These are phyloP conservation scores for Neocrepidodera transversa DNA, from an alignment of 2,888 invertebrate species.

Conservation along the genomic window DNA sequence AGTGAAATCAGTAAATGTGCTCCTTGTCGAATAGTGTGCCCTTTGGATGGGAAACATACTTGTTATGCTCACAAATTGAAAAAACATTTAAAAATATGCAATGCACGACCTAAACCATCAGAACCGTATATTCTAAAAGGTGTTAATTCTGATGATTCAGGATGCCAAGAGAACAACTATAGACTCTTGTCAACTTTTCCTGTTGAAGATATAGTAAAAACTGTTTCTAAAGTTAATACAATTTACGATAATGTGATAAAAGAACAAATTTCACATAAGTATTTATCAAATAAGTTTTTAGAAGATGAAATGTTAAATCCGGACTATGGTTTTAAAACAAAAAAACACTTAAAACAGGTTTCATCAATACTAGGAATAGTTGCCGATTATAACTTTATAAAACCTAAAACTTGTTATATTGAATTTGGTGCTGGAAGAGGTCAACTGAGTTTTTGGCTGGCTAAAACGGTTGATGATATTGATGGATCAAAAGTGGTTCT, in stretches of 20 bases:
- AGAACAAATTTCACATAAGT: conserved; percentile 2
- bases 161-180: conserved; percentile 34
- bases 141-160: conserved; percentile 60
- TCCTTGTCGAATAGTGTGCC: conserved; percentile 70
- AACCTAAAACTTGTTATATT: conserved; percentile 73
- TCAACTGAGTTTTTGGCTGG: conserved; percentile 80
- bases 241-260: conserved; percentile 52
- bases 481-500: conserved; percentile 68
- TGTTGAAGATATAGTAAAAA: conserved; percentile 54
- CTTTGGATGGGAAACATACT: conserved; percentile 76
- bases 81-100: conserved; percentile 77
- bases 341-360: conserved; percentile 80
- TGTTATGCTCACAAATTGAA: conserved; percentile 72
- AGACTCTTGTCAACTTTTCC: conserved; percentile 59
- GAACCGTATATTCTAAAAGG: conserved; percentile 65
- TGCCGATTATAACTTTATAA: conserved; percentile 67
- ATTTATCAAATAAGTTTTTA: conserved; percentile 51
- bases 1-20: conserved; percentile 29
- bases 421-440: conserved; percentile 94
- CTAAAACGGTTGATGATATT: conserved; percentile 64
- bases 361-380: conserved; percentile 78
- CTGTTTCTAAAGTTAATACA: conserved; percentile 60
- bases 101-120: conserved; percentile 65
- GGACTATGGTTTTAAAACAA: conserved; percentile 68
- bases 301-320: conserved; percentile 62